Percentiles rank a stretch among this genome's conserved stretches.
phyloP scores from a whole-genome alignment of 2,797 vertebrate species.

The Schizothorax lantsangensis region DNA sequence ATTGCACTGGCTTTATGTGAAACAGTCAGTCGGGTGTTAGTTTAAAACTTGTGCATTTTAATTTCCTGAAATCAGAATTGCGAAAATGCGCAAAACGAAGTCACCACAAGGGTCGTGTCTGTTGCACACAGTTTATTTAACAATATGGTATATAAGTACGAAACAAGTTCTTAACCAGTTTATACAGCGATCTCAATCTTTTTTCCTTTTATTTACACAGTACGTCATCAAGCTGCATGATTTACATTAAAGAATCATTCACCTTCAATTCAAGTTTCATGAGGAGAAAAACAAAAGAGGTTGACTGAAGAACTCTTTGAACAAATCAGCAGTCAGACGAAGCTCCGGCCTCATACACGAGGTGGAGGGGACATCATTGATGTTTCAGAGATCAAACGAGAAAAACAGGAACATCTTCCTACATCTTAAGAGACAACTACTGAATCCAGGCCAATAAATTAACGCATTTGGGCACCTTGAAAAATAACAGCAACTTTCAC shows the following conservation, averaged over 20 bases:
- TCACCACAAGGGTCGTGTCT: constrained; percentile 84
- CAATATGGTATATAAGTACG: constrained; percentile 99
- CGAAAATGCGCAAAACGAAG: not conserved
- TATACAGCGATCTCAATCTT: constrained; percentile 96
- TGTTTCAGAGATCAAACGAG: constrained; percentile 73
- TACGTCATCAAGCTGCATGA: constrained; percentile 95
- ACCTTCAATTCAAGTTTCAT: constrained; percentile 93
- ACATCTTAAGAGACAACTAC: constrained; percentile 81
- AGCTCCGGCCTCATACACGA: constrained; percentile 20
- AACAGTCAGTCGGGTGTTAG: not conserved
- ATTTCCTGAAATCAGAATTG: not conserved
- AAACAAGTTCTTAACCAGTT: constrained; percentile 94
- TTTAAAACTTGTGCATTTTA: not conserved
- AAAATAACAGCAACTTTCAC: constrained; percentile 55
- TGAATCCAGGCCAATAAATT: constrained; percentile 75
- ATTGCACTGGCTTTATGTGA: no score
- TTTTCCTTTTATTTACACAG: constrained; percentile 96
- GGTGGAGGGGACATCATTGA: constrained; percentile 39
- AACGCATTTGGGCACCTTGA: constrained; percentile 74
- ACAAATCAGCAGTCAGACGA: constrained; percentile 56
- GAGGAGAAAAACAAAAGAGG: constrained; percentile 70
- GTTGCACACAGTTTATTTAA: constrained; percentile 99
- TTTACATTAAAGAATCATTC: constrained; percentile 94
- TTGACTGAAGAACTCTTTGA: constrained; percentile 68
- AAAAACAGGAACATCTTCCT: constrained; percentile 84